Evolutionary conservation across 2,113 vertebrate genomes (phyloP).

Genomic region (Asarcornis scutulata): DNA sequence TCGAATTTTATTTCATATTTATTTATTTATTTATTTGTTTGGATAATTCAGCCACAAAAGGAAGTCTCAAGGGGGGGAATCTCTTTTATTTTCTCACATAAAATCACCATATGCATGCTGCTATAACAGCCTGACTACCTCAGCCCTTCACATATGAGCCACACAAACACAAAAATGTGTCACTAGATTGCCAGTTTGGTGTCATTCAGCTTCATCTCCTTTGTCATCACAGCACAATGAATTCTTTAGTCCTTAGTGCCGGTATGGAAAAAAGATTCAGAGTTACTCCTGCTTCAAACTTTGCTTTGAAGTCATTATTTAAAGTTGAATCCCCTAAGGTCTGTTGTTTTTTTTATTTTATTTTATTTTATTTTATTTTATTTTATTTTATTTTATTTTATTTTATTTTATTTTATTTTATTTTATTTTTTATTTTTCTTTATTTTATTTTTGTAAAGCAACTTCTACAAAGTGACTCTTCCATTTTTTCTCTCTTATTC

Average conservation of each 20-base stretch:
- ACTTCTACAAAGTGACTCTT: not conserved
- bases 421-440: not conserved
- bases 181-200: not conserved
- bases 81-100: not conserved
- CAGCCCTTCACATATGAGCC: fast-evolving
- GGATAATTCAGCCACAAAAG: not conserved
- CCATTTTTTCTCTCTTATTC: not conserved
- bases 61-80: not conserved
- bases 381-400: too few relatives aligned
- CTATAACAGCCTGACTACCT: not conserved
- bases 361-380: too few relatives aligned
- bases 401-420: too few relatives aligned
- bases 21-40: not conserved
- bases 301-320: not conserved
- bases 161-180: not conserved
- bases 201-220: not conserved
- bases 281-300: not conserved
- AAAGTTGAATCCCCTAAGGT: not conserved
- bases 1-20: not conserved
- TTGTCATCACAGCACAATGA: not conserved
- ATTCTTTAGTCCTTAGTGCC: not conserved
- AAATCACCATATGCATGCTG: not conserved
- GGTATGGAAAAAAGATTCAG: not conserved
- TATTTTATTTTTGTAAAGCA: not conserved
- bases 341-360: not conserved